Percentiles rank a stretch among this genome's conserved stretches.
phyloP scores from a whole-genome alignment of 2,888 invertebrate species.

The Rotaria macrura region DNA sequence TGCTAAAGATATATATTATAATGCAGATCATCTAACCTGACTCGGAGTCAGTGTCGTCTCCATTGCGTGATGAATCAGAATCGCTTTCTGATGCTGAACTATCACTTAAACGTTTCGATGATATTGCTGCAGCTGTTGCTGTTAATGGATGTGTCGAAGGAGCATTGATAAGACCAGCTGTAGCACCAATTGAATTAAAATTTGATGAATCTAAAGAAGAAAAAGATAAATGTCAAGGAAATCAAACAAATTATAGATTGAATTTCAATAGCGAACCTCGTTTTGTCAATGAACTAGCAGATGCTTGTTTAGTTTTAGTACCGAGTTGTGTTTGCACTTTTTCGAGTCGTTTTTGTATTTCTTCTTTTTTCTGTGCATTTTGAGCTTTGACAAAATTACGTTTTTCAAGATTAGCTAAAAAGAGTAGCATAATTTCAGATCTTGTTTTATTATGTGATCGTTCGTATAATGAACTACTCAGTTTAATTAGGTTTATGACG shows the following conservation, averaged over 20 bases:
- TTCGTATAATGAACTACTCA: too few relatives aligned
- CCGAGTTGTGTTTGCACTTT: slow-evolving; percentile 14
- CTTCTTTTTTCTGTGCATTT: slow-evolving; percentile 14
- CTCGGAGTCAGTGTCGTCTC: slow-evolving; percentile 9
- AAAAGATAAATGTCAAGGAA: too few relatives aligned
- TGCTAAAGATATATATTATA: neutral
- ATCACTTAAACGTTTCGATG: neutral
- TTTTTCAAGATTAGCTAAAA: neutral
- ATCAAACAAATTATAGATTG: too few relatives aligned
- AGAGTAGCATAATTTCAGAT: too few relatives aligned
- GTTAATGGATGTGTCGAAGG: neutral
- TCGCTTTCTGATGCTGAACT: slow-evolving; percentile 4
- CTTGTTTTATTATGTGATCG: too few relatives aligned
- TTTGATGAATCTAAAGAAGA: neutral
- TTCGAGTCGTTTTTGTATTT: neutral
- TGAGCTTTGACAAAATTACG: slow-evolving; percentile 6
- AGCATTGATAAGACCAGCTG: neutral
- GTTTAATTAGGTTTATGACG: too few relatives aligned
- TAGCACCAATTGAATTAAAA: neutral
- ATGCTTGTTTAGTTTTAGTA: neutral
- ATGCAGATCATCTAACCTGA: slow-evolving; percentile 5
- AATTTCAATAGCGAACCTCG: neutral
- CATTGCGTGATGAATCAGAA: slow-evolving; percentile 20
- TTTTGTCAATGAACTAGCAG: neutral
- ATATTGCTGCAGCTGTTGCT: neutral